Base-by-base conservation (phyloP, 2,888 invertebrate species). In the Melolontha melolontha region DNA sequence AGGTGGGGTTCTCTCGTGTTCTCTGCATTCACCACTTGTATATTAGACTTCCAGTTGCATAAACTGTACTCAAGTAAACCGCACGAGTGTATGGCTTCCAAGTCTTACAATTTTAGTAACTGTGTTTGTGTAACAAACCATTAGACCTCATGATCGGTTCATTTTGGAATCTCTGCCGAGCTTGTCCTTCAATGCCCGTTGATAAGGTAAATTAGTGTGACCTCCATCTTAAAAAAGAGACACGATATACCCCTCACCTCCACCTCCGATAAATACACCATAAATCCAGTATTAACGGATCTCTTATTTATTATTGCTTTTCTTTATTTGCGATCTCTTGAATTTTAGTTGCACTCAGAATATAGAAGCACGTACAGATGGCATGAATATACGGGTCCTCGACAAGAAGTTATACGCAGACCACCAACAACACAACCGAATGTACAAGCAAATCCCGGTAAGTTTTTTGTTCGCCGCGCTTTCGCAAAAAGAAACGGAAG, bases 91-190 rank as follows among this genome's bases (percentile, higher is more conserved):
- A 75, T 75, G 75, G 74, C 75, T 75, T 75, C 74, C 72, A 64
- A 71, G 73, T 73, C 72, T 55, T 68, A 71, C 64, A 68, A 68
- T 71, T 69, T 64, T 72, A 65, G 70, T 73, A 64, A 69, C 68
- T 71, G 71, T 74, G 69, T 64, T 71, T 66, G 74, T 74, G 73
- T 67, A 69, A 54, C 69, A 63, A 74, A 73, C 79, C 79, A 71
- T 16, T 73, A 79, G 80, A 81, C 87, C 88, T 87, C 88, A 96
- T 96, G 96, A 95, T 96, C 89, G 95, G 95, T 87, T 95, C 95
- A 89, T 95, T 96, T 89, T 95, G 95, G 95, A 96, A 95, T 88
- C 88, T 96, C 88, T 96, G 96, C 88, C 92, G 95, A 87, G 94
- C 95, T 89, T 96, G 96, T 89, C 96, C 95, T 85, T 94, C 95